Evolutionary conservation across 2,113 vertebrate genomes (phyloP).

Genomic region (Sprattus sprattus): DNA sequence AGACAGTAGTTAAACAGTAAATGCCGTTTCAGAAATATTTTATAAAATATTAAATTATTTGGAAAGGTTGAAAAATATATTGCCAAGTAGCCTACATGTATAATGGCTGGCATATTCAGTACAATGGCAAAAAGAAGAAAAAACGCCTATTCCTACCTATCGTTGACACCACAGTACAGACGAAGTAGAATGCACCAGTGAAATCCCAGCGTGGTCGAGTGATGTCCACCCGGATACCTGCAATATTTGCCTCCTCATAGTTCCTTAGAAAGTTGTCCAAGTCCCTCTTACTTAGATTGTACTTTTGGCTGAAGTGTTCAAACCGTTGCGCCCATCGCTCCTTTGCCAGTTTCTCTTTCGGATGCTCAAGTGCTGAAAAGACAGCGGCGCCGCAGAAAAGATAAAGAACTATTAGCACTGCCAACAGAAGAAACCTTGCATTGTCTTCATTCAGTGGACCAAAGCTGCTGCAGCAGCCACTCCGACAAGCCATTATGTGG

Average conservation of each 20-base stretch:
- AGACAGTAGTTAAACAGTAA: no score
- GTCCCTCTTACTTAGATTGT: constrained; percentile 74
- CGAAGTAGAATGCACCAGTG: constrained; percentile 82
- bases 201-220: constrained; percentile 81
- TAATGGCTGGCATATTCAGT: no score
- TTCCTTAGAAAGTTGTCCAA: constrained; percentile 73
- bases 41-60: no score
- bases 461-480: constrained; percentile 60
- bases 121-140: not conserved
- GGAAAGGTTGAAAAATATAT: no score
- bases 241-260: constrained; percentile 75
- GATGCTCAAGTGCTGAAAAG: constrained; percentile 81
- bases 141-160: constrained; percentile 72
- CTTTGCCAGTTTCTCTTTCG: constrained; percentile 72
- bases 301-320: constrained; percentile 72
- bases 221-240: constrained; percentile 74
- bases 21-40: no score
- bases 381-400: constrained; percentile 65
- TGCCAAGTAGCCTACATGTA: no score
- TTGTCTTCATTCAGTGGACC: constrained; percentile 76
- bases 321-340: constrained; percentile 75
- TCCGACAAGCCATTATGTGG: constrained; percentile 71
- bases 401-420: constrained; percentile 74
- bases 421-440: constrained; percentile 77
- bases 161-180: constrained; percentile 83